phyloP scores from a whole-genome alignment of 2,888 invertebrate species.

The Rhorus exstirpatorius region DNA sequence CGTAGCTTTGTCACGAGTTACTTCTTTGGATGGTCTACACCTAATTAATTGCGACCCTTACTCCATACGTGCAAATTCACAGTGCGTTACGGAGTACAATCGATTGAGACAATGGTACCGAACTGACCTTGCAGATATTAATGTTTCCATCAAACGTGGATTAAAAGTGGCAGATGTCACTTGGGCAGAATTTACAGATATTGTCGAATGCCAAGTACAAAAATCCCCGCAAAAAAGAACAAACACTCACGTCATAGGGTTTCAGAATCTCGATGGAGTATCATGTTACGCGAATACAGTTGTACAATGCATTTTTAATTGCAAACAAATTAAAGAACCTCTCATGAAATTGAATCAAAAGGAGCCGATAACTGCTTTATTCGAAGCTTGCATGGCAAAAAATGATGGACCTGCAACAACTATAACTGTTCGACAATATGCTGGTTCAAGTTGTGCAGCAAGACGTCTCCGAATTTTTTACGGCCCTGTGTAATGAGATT shows the following conservation, averaged over 20 bases:
- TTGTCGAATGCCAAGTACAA: slow-evolving; percentile 37
- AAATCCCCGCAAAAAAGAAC: neutral
- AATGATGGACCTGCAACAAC: neutral
- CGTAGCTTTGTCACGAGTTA: slow-evolving; percentile 72
- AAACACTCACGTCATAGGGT: slow-evolving; percentile 8
- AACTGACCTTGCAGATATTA: slow-evolving; percentile 56
- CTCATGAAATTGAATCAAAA: neutral
- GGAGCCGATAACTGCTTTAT: neutral
- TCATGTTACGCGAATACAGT: slow-evolving; percentile 59
- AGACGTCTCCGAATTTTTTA: slow-evolving; percentile 46
- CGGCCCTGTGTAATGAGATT: neutral
- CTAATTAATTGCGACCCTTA: slow-evolving; percentile 72
- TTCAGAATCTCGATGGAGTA: slow-evolving; percentile 56
- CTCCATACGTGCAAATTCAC: slow-evolving; percentile 60
- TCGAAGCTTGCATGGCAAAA: neutral
- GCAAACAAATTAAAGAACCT: slow-evolving; percentile 10
- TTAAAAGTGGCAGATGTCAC: slow-evolving; percentile 36
- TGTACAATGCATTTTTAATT: slow-evolving; percentile 62
- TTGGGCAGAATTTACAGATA: slow-evolving; percentile 32
- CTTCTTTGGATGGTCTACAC: slow-evolving; percentile 66
- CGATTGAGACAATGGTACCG: slow-evolving; percentile 66
- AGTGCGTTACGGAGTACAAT: slow-evolving; percentile 72
- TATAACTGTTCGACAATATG: slow-evolving; percentile 9
- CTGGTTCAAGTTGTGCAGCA: slow-evolving; percentile 36
- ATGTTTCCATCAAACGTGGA: neutral